phyloP scores from a whole-genome alignment of 2,888 invertebrate species.

The Dorcus parallelipipedus region DNA sequence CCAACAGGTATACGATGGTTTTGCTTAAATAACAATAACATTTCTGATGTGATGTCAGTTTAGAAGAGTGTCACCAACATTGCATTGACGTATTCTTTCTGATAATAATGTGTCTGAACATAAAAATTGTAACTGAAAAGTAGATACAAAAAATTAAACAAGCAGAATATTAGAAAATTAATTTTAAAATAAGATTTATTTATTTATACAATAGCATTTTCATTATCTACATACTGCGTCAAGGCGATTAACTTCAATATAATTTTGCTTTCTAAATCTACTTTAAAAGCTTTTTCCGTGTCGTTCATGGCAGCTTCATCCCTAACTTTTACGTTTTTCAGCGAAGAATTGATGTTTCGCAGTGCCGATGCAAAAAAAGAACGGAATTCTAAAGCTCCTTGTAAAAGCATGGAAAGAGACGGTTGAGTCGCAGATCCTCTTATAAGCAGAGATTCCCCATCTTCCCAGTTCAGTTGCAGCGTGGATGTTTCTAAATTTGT shows the following conservation, averaged over 20 bases:
- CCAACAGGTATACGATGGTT: too few relatives aligned
- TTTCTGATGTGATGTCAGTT: too few relatives aligned
- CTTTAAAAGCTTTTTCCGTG: conserved; percentile 34
- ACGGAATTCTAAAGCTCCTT: conserved; percentile 36
- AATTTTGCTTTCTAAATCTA: conserved; percentile 31
- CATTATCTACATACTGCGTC: conserved; percentile 41
- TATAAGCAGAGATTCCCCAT: conserved; percentile 29
- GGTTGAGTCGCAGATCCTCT: conserved; percentile 42
- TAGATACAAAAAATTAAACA: neutral
- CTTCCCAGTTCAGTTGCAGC: conserved; percentile 38
- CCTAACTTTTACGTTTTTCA: conserved; percentile 33
- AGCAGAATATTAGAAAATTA: neutral
- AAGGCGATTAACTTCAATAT: conserved; percentile 35
- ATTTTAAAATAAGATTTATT: neutral
- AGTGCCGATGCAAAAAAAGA: conserved; percentile 32
- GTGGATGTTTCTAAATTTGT: conserved; percentile 29
- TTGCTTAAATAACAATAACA: too few relatives aligned
- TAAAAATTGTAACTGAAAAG: too few relatives aligned
- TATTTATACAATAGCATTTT: conserved; percentile 26
- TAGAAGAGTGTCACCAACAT: too few relatives aligned
- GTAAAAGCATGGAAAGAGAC: conserved; percentile 36
- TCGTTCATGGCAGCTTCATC: conserved; percentile 31
- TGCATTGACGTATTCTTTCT: too few relatives aligned
- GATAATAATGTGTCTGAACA: too few relatives aligned
- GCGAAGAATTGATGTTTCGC: conserved; percentile 32